Percentiles rank a stretch among this genome's conserved stretches.
These are phyloP conservation scores for Botia kubotai DNA, from an alignment of 2,797 vertebrate species.

Conservation along the genomic window DNA sequence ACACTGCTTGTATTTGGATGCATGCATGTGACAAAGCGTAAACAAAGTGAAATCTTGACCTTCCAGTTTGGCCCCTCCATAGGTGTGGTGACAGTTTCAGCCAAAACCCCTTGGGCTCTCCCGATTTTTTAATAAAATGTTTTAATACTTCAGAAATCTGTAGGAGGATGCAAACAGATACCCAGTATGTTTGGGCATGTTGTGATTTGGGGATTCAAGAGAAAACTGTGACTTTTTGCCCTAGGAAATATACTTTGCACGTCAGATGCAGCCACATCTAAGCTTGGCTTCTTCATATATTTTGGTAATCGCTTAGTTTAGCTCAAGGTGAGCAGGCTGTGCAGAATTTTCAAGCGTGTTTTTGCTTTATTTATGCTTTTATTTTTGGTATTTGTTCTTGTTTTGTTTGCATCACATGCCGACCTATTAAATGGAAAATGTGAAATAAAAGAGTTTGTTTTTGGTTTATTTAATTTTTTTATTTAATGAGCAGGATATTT, in stretches of 20 bases:
- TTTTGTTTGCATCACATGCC: neutral
- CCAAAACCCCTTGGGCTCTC: slow-evolving; percentile 24
- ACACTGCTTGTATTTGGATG: slow-evolving; percentile 6
- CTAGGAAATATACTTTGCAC: neutral
- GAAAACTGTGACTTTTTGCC: neutral
- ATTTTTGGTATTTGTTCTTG: no score
- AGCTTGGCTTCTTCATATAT: slow-evolving; percentile 41
- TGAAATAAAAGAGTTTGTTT: no score
- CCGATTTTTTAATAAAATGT: neutral
- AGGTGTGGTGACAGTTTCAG: slow-evolving; percentile 40
- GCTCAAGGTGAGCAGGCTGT: neutral
- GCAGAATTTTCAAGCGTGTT: neutral
- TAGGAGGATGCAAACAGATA: slow-evolving; percentile 34
- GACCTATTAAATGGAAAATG: neutral
- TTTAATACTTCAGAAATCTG: slow-evolving; percentile 16
- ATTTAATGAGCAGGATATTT: neutral
- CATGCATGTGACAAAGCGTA: neutral
- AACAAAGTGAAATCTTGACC: slow-evolving; percentile 40
- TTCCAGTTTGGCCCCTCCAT: slow-evolving; percentile 37
- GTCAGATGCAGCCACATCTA: neutral
- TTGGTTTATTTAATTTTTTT: no score
- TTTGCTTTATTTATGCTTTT: neutral
- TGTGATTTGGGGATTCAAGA: slow-evolving; percentile 21
- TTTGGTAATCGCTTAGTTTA: slow-evolving; percentile 19
- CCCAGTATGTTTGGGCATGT: slow-evolving; percentile 32